Conservation (phyloP, 2,113 vertebrate genomes). For the Bos indicus region DNA sequence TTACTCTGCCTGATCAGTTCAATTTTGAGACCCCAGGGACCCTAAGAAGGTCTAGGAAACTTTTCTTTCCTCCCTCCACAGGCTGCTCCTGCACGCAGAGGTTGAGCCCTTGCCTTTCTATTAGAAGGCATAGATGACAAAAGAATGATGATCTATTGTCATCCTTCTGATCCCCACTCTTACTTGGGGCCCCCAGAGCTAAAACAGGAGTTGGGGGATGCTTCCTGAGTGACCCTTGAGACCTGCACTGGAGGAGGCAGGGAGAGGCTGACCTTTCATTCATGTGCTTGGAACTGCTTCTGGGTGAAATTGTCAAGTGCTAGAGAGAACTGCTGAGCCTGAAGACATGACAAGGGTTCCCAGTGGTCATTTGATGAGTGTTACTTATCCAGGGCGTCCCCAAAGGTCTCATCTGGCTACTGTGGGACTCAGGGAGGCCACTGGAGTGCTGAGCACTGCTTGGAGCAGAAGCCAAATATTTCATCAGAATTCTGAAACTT, state of each 20-base stretch:
- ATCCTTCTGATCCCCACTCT: neutral
- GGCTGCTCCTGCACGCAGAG: neutral
- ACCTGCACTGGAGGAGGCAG: neutral
- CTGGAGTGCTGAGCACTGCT: accelerated
- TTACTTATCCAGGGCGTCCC: neutral
- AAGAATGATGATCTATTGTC: neutral
- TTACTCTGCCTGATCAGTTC: neutral
- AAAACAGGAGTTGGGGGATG: neutral
- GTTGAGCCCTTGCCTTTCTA: neutral
- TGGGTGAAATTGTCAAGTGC: neutral
- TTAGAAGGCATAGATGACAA: neutral
- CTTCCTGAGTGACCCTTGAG: neutral
- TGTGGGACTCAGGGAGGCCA: neutral
- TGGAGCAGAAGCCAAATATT: neutral
- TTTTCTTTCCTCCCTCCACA: neutral
- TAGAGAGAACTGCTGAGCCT: neutral
- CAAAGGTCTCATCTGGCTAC: neutral
- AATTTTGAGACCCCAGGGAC: neutral
- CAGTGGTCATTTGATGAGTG: neutral
- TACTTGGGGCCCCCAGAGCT: neutral
- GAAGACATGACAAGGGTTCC: neutral
- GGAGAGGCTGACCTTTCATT: neutral
- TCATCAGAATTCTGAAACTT: neutral
- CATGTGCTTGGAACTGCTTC: neutral
- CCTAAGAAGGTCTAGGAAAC: neutral